Conservation (phyloP, 2,888 invertebrate species). For the Homarus gammarus region DNA sequence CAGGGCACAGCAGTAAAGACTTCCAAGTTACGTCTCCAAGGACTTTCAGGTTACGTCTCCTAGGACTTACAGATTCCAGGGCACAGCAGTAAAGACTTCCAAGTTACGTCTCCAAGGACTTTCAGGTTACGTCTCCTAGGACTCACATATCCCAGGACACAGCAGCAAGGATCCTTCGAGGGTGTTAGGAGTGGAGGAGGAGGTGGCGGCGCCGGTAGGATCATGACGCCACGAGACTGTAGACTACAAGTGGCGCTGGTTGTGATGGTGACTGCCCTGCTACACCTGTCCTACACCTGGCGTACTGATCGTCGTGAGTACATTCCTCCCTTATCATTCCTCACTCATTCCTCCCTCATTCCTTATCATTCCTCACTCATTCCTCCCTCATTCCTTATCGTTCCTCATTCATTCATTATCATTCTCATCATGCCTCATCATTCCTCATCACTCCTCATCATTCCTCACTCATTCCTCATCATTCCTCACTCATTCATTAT, state of each 20-base stretch:
- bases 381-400: neutral
- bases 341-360: neutral
- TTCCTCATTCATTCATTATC: too few relatives aligned
- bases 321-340: neutral
- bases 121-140: neutral
- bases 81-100: neutral
- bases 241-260: neutral
- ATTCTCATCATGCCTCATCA: too few relatives aligned
- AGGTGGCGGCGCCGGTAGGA: neutral
- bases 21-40: too few relatives aligned
- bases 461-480: neutral
- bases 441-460: too few relatives aligned
- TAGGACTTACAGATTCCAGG: neutral
- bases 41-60: too few relatives aligned
- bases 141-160: neutral
- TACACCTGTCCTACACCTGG: slow-evolving; percentile 27
- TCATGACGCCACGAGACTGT: neutral
- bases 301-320: slow-evolving; percentile 45
- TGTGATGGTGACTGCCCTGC: neutral
- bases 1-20: too few relatives aligned
- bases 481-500: neutral
- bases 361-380: too few relatives aligned
- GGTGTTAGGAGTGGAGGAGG: neutral
- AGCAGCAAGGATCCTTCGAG: too few relatives aligned
- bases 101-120: neutral